These are phyloP conservation scores for Phoenicopterus ruber DNA, from an alignment of 2,113 vertebrate species.

Conservation along the genomic window DNA sequence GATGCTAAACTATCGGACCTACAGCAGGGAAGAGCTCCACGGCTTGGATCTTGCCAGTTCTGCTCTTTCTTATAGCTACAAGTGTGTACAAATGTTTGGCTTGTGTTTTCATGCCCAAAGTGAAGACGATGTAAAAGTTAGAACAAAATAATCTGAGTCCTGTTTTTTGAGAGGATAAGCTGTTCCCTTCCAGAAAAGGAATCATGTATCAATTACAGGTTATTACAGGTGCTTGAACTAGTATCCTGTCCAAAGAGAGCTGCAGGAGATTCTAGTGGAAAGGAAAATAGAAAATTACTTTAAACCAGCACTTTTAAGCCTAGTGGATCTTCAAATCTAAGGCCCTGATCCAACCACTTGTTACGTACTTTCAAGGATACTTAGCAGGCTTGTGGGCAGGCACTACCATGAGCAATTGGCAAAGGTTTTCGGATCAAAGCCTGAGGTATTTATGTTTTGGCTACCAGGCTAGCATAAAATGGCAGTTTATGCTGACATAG, in stretches of 20 bases:
- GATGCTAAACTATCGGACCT: background rate
- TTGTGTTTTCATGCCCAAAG: background rate
- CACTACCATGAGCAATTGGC: background rate
- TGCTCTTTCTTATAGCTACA: background rate
- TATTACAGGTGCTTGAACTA: background rate
- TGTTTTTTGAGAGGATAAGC: background rate
- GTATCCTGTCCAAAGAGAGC: background rate
- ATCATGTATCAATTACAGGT: background rate
- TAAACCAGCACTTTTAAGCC: background rate
- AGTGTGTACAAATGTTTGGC: background rate
- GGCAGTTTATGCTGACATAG: background rate
- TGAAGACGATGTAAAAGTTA: background rate
- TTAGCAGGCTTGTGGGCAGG: background rate
- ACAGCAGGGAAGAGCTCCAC: background rate
- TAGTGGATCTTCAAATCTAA: background rate
- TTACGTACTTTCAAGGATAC: background rate
- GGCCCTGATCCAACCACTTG: background rate
- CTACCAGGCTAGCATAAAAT: background rate
- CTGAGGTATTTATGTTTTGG: background rate
- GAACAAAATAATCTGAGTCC: background rate
- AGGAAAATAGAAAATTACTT: background rate
- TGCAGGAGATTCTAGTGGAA: background rate
- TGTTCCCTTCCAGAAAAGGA: background rate
- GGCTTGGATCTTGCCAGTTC: background rate
- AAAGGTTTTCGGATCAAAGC: background rate